Conservation (phyloP, 2,797 vertebrate species). For the Lagocephalus sceleratus region DNA sequence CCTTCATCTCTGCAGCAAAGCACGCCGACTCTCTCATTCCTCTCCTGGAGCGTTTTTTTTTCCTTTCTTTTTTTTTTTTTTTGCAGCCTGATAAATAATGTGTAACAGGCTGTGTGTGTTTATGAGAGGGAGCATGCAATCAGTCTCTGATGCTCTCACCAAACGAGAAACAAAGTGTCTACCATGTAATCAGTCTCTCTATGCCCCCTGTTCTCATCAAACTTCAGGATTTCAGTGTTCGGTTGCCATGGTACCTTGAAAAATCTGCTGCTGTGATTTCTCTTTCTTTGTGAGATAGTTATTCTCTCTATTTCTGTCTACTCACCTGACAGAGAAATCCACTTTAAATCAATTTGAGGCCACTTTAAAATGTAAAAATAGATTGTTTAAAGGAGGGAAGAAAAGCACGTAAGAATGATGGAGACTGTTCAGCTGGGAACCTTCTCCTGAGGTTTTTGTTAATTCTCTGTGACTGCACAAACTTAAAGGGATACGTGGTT, state of each 20-base stretch:
- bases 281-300: constrained; percentile 46
- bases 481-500: constrained; percentile 21
- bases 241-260: constrained; percentile 81
- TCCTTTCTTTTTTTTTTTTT: constrained; percentile 35
- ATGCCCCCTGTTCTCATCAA: constrained; percentile 76
- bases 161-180: constrained; percentile 75
- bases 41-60: not conserved
- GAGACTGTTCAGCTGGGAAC: constrained; percentile 6
- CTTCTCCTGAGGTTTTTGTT: constrained; percentile 18
- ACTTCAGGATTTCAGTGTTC: constrained; percentile 73
- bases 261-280: constrained; percentile 64
- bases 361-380: constrained; percentile 48
- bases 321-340: constrained; percentile 51
- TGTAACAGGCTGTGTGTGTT: constrained; percentile 24
- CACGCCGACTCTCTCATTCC: constrained; percentile 30
- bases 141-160: constrained; percentile 64
- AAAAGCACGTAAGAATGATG: not conserved
- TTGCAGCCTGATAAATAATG: constrained; percentile 37
- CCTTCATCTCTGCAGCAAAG: constrained; percentile 41
- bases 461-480: constrained; percentile 23
- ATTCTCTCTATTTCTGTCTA: constrained; percentile 23
- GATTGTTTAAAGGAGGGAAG: constrained; percentile 7
- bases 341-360: constrained; percentile 46
- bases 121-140: constrained; percentile 49
- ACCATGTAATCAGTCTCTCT: constrained; percentile 71